A percentile compares a stretch with the other conserved stretches of the same genome.
Evolutionary conservation across 2,113 vertebrate species (phyloP).

Genomic region (Nymphicus hollandicus): DNA sequence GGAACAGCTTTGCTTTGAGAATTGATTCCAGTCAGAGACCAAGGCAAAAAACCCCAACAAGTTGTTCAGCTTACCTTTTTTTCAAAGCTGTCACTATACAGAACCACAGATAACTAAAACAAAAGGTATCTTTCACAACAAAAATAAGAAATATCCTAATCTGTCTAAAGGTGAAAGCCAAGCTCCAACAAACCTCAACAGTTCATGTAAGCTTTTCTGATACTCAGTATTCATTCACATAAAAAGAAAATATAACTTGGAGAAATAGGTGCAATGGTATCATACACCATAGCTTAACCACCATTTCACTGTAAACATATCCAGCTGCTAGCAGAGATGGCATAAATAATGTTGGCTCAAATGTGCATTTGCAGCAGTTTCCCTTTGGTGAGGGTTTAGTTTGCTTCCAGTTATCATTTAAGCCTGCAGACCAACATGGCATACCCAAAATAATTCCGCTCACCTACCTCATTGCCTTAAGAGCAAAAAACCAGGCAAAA

Average conservation of each 20-base stretch:
- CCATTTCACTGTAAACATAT: neutral
- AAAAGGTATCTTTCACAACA: neutral
- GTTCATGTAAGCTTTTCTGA: neutral
- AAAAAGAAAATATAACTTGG: neutral
- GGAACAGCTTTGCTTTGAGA: neutral
- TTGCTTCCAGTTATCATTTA: neutral
- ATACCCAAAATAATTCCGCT: neutral
- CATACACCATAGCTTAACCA: neutral
- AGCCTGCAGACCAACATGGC: neutral
- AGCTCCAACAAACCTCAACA: neutral
- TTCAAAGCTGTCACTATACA: neutral
- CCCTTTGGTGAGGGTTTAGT: neutral
- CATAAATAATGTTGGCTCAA: neutral
- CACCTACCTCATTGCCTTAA: neutral
- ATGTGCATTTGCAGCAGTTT: neutral
- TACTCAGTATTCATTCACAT: neutral
- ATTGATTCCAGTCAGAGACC: neutral
- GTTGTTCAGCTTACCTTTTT: neutral
- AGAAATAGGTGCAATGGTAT: neutral
- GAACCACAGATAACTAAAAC: neutral
- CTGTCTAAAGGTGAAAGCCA: neutral
- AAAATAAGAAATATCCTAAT: neutral
- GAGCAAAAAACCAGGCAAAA: neutral
- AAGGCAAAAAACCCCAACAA: neutral
- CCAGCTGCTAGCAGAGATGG: neutral